Evolutionary conservation across 2,113 vertebrate species (phyloP).

Genomic region (Garra rufa): DNA sequence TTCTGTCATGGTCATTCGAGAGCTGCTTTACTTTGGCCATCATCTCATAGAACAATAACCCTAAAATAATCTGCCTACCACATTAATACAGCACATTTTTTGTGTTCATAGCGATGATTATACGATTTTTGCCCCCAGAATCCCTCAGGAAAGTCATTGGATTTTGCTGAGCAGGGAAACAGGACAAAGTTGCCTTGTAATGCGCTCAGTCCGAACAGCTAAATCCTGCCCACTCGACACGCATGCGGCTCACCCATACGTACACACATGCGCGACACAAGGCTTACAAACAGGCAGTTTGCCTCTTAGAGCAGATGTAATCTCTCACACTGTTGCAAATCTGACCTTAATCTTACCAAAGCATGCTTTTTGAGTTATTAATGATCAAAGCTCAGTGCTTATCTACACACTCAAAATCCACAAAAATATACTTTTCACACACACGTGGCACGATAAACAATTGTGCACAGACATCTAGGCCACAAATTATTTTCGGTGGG

Average conservation of each 20-base stretch:
- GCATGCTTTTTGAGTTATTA: slow-evolving; percentile 46
- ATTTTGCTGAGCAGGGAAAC: slow-evolving; percentile 16
- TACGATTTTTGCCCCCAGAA: not conserved
- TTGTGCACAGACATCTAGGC: not conserved
- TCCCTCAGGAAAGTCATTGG: slow-evolving; percentile 20
- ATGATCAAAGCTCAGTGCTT: slow-evolving; percentile 41
- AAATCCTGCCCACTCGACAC: not conserved
- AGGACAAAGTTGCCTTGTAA: slow-evolving; percentile 37
- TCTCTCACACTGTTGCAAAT: slow-evolving; percentile 39
- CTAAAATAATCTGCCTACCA: slow-evolving; percentile 17
- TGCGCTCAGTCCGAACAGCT: slow-evolving; percentile 15
- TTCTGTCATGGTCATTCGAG: slow-evolving; percentile 1
- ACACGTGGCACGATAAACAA: slow-evolving; percentile 19
- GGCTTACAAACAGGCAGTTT: slow-evolving; percentile 34
- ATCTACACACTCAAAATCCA: not conserved
- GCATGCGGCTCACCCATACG: not conserved
- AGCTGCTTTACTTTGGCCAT: not conserved
- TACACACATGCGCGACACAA: not conserved
- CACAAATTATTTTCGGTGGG: not conserved
- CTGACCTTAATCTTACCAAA: slow-evolving; percentile 56
- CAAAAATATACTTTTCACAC: slow-evolving; percentile 23
- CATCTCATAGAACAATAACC: not conserved
- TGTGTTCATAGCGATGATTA: slow-evolving; percentile 18
- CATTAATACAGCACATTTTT: slow-evolving; percentile 12
- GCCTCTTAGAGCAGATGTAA: slow-evolving; percentile 40